A percentile compares a stretch with the other conserved stretches of the same genome.
Conservation (phyloP, 2,888 invertebrate species). For the Podotricha telesiphe region DNA sequence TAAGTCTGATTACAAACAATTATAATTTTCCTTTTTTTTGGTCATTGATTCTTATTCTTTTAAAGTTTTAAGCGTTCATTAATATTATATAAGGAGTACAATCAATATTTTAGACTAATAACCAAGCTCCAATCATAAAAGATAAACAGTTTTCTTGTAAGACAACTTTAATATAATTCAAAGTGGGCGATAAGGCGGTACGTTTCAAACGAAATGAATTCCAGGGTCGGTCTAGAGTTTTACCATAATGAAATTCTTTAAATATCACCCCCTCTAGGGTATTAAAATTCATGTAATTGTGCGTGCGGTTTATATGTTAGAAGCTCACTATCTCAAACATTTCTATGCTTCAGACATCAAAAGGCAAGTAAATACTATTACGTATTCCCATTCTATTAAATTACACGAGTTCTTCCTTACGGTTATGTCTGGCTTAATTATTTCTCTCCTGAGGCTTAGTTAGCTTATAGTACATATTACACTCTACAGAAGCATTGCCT, state of each 20-base stretch:
- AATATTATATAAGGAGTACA: no score
- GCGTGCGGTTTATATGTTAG: slow-evolving; percentile 50
- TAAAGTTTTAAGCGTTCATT: no score
- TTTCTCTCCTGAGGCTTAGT: slow-evolving; percentile 11
- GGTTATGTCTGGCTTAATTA: slow-evolving; percentile 13
- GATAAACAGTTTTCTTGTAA: slow-evolving; percentile 66
- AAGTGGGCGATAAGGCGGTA: slow-evolving; percentile 61
- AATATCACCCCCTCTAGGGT: slow-evolving; percentile 66
- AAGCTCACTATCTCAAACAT: slow-evolving; percentile 10
- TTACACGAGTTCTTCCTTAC: neutral
- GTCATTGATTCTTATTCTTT: no score
- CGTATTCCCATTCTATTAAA: slow-evolving; percentile 4
- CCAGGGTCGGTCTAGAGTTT: slow-evolving; percentile 67
- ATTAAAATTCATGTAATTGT: slow-evolving; percentile 76
- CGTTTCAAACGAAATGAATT: slow-evolving; percentile 72
- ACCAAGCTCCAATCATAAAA: slow-evolving; percentile 23
- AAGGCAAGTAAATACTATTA: slow-evolving; percentile 5
- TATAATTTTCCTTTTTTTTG: no score
- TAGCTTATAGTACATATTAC: neutral
- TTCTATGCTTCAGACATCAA: slow-evolving; percentile 5
- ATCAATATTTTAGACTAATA: neutral
- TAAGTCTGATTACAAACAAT: no score
- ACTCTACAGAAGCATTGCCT: neutral
- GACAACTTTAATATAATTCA: slow-evolving; percentile 69
- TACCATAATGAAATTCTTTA: slow-evolving; percentile 80